Conservation (phyloP, 2,797 vertebrate species). For the Nannoperca obscura region DNA sequence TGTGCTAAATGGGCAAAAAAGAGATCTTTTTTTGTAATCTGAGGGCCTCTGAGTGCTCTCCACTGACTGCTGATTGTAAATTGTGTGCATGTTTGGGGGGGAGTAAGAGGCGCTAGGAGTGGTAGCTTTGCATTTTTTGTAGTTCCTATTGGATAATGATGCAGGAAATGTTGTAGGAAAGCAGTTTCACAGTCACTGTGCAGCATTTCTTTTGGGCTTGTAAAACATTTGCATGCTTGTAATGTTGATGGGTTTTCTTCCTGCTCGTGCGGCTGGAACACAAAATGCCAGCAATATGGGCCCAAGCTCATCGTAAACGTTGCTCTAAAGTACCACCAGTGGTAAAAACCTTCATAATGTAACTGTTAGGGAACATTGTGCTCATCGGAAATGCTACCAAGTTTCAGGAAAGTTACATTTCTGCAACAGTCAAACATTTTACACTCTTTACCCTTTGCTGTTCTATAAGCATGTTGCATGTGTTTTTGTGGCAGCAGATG, state of each 20-base stretch:
- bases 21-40: not conserved
- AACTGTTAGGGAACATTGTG: not conserved
- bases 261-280: not conserved
- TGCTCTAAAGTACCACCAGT: not conserved
- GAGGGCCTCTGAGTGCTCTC: constrained; percentile 19
- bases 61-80: constrained; percentile 14
- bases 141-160: constrained; percentile 15
- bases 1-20: constrained; percentile 12
- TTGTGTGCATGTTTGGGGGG: not conserved
- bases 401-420: not conserved
- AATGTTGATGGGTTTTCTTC: not conserved
- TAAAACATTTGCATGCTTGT: not conserved
- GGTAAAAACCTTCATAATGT: not conserved
- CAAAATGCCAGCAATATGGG: not conserved
- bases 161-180: not conserved
- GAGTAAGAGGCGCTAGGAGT: not conserved
- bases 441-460: no score
- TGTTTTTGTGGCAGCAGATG: no score
- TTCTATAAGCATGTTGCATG: no score
- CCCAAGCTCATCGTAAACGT: no score
- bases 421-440: no score
- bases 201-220: not conserved
- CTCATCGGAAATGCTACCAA: not conserved
- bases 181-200: not conserved
- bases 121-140: not conserved